Conservation (phyloP, 2,888 invertebrate genomes). For the Platycheirus rosarum region DNA sequence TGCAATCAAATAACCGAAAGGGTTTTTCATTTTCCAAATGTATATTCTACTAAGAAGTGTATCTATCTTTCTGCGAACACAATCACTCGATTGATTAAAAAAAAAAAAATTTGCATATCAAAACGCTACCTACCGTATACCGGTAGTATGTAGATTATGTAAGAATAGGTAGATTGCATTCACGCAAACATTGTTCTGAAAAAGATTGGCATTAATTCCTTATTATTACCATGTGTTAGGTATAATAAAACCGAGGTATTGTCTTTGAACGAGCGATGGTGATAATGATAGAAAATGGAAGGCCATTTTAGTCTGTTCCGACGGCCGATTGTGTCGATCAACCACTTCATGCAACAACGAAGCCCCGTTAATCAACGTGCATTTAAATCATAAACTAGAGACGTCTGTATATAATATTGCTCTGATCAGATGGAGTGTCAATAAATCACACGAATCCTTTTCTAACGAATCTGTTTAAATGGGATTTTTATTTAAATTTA, state of each 20-base stretch:
- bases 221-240: conserved; percentile 53
- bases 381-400: conserved; percentile 65
- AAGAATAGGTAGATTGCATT: conserved; percentile 39
- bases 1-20: conserved; percentile 63
- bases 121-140: conserved; percentile 35
- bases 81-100: conserved; percentile 60
- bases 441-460: conserved; percentile 70
- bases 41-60: conserved; percentile 36
- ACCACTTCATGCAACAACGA: conserved; percentile 48
- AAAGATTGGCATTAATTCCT: conserved; percentile 19
- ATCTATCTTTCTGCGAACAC: conserved; percentile 59
- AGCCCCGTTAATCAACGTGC: conserved; percentile 71
- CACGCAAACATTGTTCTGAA: conserved; percentile 11
- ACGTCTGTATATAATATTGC: conserved; percentile 35
- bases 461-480: conserved; percentile 43
- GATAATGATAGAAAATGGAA: conserved; percentile 47
- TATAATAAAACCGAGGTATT: conserved; percentile 64
- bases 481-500: conserved; percentile 69
- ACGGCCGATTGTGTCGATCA: conserved; percentile 45
- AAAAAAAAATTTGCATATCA: conserved; percentile 66
- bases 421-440: conserved; percentile 71
- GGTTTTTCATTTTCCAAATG: conserved; percentile 40
- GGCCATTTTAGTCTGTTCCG: conserved; percentile 21
- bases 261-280: conserved; percentile 71
- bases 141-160: no score